A percentile compares a stretch with the other conserved stretches of the same genome.
Evolutionary conservation across 2,888 invertebrate genomes (phyloP).

Genomic region (Alentia gelatinosa): DNA sequence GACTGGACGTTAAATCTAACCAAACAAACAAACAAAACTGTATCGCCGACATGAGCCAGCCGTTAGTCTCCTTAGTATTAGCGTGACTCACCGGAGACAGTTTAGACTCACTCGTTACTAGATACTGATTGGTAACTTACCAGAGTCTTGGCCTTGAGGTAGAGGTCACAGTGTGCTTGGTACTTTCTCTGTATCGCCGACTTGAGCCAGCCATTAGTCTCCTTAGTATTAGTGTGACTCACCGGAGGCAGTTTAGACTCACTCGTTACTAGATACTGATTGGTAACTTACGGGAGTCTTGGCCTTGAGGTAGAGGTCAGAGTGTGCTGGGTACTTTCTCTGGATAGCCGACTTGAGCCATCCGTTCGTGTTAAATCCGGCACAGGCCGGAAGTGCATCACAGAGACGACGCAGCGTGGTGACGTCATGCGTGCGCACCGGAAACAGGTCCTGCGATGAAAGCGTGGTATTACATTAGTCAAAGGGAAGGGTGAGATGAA

Average conservation of each 20-base stretch:
- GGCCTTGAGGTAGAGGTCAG: constrained; percentile 3
- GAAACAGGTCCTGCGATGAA: neutral
- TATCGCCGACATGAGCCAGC: constrained; percentile 23
- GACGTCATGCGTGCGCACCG: neutral
- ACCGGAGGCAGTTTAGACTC: too few relatives aligned
- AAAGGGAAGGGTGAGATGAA: neutral
- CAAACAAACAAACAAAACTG: too few relatives aligned
- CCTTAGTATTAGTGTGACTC: too few relatives aligned
- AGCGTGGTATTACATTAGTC: neutral
- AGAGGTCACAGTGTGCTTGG: neutral
- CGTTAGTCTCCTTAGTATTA: too few relatives aligned
- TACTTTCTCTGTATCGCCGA: neutral
- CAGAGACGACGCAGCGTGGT: neutral
- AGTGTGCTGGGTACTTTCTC: neutral
- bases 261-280: too few relatives aligned
- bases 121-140: too few relatives aligned
- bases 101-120: too few relatives aligned
- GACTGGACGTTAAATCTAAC: too few relatives aligned
- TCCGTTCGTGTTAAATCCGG: constrained; percentile 40
- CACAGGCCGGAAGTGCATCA: constrained; percentile 14
- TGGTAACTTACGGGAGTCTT: neutral
- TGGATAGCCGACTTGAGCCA: constrained; percentile 23
- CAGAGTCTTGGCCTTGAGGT: neutral
- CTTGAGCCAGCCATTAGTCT: constrained; percentile 48
- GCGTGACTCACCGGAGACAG: too few relatives aligned